Conservation (phyloP, 2,113 vertebrate genomes). For the Dicerorhinus sumatrensis region DNA sequence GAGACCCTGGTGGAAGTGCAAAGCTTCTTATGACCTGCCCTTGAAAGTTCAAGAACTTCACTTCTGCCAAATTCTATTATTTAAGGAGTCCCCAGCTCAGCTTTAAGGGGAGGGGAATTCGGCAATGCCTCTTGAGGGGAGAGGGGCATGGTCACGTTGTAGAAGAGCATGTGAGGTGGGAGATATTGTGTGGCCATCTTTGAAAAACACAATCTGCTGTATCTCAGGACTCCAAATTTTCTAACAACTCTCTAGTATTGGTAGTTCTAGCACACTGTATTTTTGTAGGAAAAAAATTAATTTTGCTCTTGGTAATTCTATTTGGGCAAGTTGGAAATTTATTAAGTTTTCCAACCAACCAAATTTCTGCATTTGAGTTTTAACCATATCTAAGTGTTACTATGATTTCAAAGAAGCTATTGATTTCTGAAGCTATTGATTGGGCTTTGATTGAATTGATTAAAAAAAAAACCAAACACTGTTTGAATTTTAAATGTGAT, state of each 20-base stretch:
- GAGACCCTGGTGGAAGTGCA: background rate
- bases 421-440: background rate
- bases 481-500: constrained; percentile 36
- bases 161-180: background rate
- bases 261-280: background rate
- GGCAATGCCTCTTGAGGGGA: too few species aligned
- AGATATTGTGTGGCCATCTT: background rate
- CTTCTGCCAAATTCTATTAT: background rate
- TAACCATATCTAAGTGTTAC: background rate
- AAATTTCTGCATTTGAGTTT: constrained; percentile 21
- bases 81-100: background rate
- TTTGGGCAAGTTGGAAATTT: constrained; percentile 3
- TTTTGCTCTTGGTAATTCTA: background rate
- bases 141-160: background rate
- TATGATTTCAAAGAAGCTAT: background rate
- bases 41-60: background rate
- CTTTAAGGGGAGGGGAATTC: background rate
- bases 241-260: background rate
- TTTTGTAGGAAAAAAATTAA: background rate
- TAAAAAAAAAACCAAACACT: background rate
- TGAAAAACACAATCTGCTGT: background rate
- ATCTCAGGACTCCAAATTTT: background rate
- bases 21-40: background rate
- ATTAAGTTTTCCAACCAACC: background rate
- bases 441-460: background rate